Conservation (phyloP, 1,140 invertebrate genomes). For the Diorhabda elongata region DNA sequence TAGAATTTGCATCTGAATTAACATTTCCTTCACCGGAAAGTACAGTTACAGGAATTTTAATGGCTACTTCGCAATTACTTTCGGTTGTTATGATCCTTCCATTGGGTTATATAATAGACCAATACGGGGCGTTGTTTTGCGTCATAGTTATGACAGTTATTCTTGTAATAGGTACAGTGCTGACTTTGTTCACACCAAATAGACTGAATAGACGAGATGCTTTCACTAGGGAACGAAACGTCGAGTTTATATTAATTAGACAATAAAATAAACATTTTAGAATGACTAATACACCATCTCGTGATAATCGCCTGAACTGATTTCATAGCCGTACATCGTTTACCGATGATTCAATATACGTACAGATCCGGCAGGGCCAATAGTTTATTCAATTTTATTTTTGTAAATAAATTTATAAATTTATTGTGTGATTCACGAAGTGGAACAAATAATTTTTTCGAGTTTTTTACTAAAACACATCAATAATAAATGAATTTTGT, state of each 20-base stretch:
- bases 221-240: constrained; percentile 15
- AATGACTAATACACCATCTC: too few species aligned
- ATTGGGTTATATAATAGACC: background rate
- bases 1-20: constrained; percentile 38
- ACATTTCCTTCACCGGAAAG: constrained; percentile 36
- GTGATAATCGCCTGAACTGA: too few species aligned
- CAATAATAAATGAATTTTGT: too few species aligned
- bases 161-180: background rate
- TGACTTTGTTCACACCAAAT: constrained; percentile 14
- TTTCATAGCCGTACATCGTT: too few species aligned
- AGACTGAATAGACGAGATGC: constrained; percentile 11
- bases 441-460: too few species aligned
- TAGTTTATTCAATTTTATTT: too few species aligned
- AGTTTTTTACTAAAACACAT: too few species aligned
- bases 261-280: background rate
- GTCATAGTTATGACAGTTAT: constrained; percentile 3
- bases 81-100: constrained; percentile 17
- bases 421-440: too few species aligned
- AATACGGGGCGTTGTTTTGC: constrained; percentile 10
- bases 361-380: too few species aligned
- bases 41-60: constrained; percentile 34
- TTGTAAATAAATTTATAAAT: too few species aligned
- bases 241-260: background rate
- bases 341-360: too few species aligned
- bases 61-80: constrained; percentile 31